Conservation (phyloP, 1,140 invertebrate species). For the Drosophila lacteicornis region DNA sequence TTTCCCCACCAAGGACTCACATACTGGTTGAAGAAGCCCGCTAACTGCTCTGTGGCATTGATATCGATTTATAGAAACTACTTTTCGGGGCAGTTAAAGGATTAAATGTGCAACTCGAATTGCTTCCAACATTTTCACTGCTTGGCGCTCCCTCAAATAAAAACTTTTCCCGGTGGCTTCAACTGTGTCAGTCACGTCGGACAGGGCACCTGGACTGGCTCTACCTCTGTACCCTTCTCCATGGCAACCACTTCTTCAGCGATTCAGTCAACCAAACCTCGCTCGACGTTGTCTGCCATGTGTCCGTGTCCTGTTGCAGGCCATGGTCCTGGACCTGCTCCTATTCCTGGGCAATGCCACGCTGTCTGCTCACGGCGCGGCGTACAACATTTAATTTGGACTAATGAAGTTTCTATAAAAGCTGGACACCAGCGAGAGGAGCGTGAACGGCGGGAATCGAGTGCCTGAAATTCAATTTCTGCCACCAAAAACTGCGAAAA, state of each 20-base stretch:
- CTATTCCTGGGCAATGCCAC: conserved; percentile 52
- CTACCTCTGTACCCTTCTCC: conserved; percentile 2
- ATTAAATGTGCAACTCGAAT: conserved; percentile 24
- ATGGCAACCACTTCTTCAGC: conserved; percentile 31
- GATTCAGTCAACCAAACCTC: conserved; percentile 19
- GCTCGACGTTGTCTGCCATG: conserved; percentile 28
- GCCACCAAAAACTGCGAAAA: conserved; percentile 36
- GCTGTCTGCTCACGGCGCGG: conserved; percentile 72
- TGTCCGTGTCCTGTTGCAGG: conserved; percentile 6
- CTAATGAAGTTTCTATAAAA: conserved; percentile 79
- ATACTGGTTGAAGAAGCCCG: conserved; percentile 13
- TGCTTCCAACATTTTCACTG: background rate
- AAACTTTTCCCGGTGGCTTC: conserved; percentile 15
- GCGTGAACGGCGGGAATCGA: conserved; percentile 18
- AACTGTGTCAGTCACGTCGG: conserved; percentile 16
- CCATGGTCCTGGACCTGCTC: conserved; percentile 4
- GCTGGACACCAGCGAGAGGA: conserved; percentile 13
- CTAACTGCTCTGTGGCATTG: conserved; percentile 15
- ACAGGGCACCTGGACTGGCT: conserved; percentile 13
- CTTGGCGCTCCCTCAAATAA: background rate
- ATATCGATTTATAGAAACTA: conserved; percentile 32
- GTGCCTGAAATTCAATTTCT: conserved; percentile 53
- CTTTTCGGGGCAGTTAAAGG: conserved; percentile 32
- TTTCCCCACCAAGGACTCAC: background rate
- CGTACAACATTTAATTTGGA: conserved; percentile 76